Evolutionary conservation across 1,140 invertebrate species (phyloP).

Genomic region (Sarcophaga peregrina): DNA sequence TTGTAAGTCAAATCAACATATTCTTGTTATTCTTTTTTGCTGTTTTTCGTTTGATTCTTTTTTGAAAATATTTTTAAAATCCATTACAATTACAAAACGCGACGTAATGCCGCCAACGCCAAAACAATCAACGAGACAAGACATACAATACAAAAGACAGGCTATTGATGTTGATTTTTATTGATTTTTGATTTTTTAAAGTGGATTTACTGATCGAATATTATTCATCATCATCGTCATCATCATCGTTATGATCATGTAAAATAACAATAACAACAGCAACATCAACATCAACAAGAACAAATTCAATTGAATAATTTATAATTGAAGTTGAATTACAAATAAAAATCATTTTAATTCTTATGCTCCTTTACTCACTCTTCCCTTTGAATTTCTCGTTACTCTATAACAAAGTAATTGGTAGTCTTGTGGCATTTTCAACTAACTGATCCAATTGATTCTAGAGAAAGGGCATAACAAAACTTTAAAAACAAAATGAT

Average conservation of each 20-base stretch:
- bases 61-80: background rate
- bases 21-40: too few species aligned
- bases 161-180: background rate
- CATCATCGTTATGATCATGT: background rate
- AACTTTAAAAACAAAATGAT: too few species aligned
- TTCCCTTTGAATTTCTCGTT: background rate
- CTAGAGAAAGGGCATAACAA: too few species aligned
- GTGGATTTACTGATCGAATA: background rate
- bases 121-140: constrained; percentile 3
- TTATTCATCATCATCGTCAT: background rate
- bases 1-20: background rate
- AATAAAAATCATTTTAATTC: background rate
- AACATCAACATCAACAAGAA: background rate
- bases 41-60: too few species aligned
- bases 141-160: background rate
- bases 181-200: background rate
- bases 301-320: constrained; percentile 10
- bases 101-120: constrained; percentile 15
- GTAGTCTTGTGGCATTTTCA: background rate
- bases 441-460: too few species aligned
- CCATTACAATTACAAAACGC: constrained; percentile 19
- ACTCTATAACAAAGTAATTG: background rate
- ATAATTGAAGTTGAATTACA: constrained; percentile 23
- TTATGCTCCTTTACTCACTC: background rate
- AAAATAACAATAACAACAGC: background rate